Conservation (phyloP, 1,140 invertebrate species). For the Atta colombica region DNA sequence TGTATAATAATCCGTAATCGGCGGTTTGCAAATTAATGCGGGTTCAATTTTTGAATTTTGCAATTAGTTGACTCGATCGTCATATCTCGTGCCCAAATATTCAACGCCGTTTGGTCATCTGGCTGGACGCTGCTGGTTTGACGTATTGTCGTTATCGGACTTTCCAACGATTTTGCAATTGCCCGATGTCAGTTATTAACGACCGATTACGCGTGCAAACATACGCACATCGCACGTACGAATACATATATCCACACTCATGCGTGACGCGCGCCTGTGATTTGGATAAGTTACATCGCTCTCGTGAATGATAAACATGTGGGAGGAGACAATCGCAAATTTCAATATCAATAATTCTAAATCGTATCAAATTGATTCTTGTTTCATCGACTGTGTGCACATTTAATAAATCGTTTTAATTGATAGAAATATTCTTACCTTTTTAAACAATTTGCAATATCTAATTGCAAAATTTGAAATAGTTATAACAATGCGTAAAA, state of each 20-base stretch:
- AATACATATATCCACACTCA: conserved; percentile 1
- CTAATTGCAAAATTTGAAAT: conserved; percentile 23
- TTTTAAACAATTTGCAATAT: conserved; percentile 24
- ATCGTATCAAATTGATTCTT: conserved; percentile 50
- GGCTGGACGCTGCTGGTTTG: conserved; percentile 45
- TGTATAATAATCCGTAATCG: background rate
- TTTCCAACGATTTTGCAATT: conserved; percentile 61
- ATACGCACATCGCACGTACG: conserved; percentile 29
- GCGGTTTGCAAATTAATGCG: conserved; percentile 22
- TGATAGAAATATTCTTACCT: conserved; percentile 51
- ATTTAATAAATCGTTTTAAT: conserved; percentile 57
- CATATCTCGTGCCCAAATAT: conserved; percentile 36
- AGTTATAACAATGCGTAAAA: background rate
- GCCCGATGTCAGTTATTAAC: conserved; percentile 56
- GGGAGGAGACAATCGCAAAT: conserved; percentile 41
- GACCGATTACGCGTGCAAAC: conserved; percentile 63
- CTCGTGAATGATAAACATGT: conserved; percentile 55
- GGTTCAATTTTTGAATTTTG: conserved; percentile 21
- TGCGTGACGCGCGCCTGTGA: conserved; percentile 21
- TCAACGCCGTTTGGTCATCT: conserved; percentile 40
- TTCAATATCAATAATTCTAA: conserved; percentile 57
- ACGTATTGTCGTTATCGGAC: conserved; percentile 53
- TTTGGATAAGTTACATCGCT: conserved; percentile 57
- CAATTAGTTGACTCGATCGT: background rate
- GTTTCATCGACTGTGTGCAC: conserved; percentile 17